Percentiles rank a stretch among this genome's conserved stretches.
Evolutionary conservation across 2,888 invertebrate genomes (phyloP).

Genomic region (Patella pellucida): DNA sequence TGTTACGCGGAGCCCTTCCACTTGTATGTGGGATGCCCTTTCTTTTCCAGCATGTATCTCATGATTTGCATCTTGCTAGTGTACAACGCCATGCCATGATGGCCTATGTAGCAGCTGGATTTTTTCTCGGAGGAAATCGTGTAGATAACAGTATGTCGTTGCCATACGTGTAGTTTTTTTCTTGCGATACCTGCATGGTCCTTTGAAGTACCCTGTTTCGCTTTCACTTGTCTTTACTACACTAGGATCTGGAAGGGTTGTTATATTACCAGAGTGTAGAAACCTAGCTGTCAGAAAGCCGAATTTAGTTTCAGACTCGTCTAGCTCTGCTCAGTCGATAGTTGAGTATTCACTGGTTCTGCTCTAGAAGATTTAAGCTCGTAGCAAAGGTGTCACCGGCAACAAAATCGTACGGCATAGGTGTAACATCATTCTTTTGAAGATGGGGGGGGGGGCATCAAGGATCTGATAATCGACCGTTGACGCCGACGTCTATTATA

Average conservation of each 20-base stretch:
- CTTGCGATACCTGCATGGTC: slow-evolving; percentile 17
- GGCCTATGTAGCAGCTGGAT: slow-evolving; percentile 12
- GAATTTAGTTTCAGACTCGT: not conserved
- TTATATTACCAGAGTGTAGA: too few species aligned
- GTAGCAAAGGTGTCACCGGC: slow-evolving; percentile 22
- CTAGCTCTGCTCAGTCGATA: slow-evolving; percentile 9
- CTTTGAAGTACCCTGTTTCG: slow-evolving; percentile 21
- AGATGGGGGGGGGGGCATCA: not conserved
- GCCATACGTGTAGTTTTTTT: slow-evolving; percentile 19
- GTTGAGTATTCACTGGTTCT: slow-evolving; percentile 18
- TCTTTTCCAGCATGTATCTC: slow-evolving; percentile 9
- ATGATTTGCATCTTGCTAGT: slow-evolving; percentile 22
- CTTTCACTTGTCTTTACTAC: too few species aligned
- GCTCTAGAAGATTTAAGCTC: slow-evolving; percentile 19
- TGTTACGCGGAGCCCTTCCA: slow-evolving; percentile 12
- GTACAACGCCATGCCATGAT: too few species aligned
- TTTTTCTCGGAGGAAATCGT: slow-evolving; percentile 25
- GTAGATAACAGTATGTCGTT: slow-evolving; percentile 25
- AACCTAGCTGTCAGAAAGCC: slow-evolving; percentile 24
- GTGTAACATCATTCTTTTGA: slow-evolving; percentile 2
- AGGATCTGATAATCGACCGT: slow-evolving; percentile 10
- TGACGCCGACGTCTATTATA: slow-evolving; percentile 15
- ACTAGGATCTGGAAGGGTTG: too few species aligned
- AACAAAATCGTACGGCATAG: slow-evolving; percentile 19
- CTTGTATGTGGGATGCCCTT: slow-evolving; percentile 7